Base-by-base conservation (phyloP, 2,113 vertebrate species). In the Oryzias javanicus region DNA sequence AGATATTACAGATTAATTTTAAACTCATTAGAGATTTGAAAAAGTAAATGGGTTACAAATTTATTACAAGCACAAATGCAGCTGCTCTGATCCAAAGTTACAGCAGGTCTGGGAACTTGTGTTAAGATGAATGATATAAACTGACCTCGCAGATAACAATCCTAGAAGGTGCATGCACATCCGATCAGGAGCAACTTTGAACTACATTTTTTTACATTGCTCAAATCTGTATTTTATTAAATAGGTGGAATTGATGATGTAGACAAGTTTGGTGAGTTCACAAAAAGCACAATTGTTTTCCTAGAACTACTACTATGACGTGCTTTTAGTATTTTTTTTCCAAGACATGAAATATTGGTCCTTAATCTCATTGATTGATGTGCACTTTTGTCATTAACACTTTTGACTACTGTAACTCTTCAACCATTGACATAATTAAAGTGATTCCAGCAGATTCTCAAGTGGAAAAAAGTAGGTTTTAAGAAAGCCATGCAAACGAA, bases 1-100 rank as follows among this genome's bases (percentile, higher is more conserved):
- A 76, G 54, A 74, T 66, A 81, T 73, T 72, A 65, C 78, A 74
- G 64, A 81, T 85, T 78, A 24, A 78, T 83, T 84, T 76, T 54
- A 72, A 81, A 76, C 35, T 41, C 71, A 74, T 83, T 72, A 76
- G 40, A 77, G 55, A 64, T 59, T 12, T 56, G 48, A 3, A 42
- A 59, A 16, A 29, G 10, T 55, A 41, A 48, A 49, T 19, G 24
- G 41, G 47, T 62, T 60, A 49, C 10, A 20, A 45, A 73, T 64
- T 13, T 68, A 83, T 60, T 10, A 44, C n/a, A 49, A 5, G 14
- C 14, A 59, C 51, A 47, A 64, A 60, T 25, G 49, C 60, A 2
- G 18, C 57, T 55, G 55, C 49, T 56, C 10, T 48, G 48, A 57
- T 62, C 57, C 42, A 25, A 54, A 29, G 22, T 67, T 55, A 63